These are phyloP conservation scores for Dipodomys merriami DNA, from an alignment of 2,113 vertebrate species.

Conservation along the genomic window DNA sequence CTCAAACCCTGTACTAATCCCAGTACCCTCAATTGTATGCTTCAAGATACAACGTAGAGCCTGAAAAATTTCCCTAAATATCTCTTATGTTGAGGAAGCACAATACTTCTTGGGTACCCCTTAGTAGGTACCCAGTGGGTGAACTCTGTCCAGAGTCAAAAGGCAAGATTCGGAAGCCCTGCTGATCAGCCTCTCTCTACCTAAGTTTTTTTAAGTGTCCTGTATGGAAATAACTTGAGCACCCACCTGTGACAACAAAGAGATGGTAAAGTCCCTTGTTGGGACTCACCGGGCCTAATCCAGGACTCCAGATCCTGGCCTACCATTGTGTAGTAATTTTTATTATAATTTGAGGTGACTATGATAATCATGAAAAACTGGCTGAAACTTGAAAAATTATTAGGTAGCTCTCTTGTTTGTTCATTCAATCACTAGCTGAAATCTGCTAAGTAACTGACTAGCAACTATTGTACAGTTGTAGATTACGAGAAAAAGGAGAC, in stretches of 20 bases:
- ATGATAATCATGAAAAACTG: neutral
- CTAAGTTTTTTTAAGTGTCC: neutral
- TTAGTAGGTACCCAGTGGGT: too few species aligned
- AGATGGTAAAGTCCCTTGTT: neutral
- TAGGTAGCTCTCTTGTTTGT: neutral
- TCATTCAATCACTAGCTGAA: neutral
- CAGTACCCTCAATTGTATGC: neutral
- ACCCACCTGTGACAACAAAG: neutral
- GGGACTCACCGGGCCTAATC: neutral
- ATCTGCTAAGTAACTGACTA: neutral
- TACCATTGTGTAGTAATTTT: neutral
- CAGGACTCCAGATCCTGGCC: neutral
- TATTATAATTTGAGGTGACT: neutral
- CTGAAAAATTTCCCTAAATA: too few species aligned
- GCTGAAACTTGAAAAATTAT: neutral
- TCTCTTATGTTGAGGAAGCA: neutral
- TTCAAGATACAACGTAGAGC: rapidly evolving
- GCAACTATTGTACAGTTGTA: neutral
- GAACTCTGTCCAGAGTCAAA: neutral
- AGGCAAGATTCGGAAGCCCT: neutral
- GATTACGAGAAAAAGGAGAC: neutral
- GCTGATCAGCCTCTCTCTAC: neutral
- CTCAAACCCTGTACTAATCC: neutral
- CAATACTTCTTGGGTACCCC: neutral
- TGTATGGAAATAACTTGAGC: neutral